A percentile compares a stretch with the other conserved stretches of the same genome.
Evolutionary conservation across 2,888 invertebrate genomes (phyloP).

Genomic region (Diaprepes abbreviatus): DNA sequence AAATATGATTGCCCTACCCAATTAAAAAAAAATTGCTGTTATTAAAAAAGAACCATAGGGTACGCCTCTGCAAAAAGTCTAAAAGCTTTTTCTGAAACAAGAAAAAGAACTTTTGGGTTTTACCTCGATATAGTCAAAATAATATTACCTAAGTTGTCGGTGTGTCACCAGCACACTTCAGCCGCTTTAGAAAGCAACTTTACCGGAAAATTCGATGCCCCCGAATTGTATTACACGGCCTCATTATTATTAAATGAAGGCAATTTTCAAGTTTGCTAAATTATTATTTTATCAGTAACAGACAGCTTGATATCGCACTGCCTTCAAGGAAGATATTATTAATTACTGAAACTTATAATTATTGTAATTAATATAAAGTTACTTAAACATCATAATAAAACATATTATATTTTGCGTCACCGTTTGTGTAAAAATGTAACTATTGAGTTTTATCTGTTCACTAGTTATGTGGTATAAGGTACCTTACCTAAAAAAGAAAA

Average conservation of each 20-base stretch:
- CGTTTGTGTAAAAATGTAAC: too few relatives aligned
- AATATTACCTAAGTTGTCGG: slow-evolving; percentile 3
- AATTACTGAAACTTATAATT: neutral
- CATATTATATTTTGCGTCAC: too few relatives aligned
- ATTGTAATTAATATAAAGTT: too few relatives aligned
- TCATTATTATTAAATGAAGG: slow-evolving; percentile 8
- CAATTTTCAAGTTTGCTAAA: slow-evolving; percentile 1
- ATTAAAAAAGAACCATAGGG: neutral
- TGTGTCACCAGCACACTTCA: slow-evolving; percentile 28
- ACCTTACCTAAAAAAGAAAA: too few relatives aligned
- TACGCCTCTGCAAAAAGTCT: neutral
- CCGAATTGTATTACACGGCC: neutral
- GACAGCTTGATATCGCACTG: neutral
- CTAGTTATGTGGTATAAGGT: too few relatives aligned
- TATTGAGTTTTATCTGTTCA: too few relatives aligned
- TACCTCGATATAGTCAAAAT: slow-evolving; percentile 6
- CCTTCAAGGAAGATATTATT: neutral
- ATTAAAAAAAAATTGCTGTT: too few relatives aligned
- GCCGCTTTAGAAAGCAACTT: slow-evolving; percentile 31
- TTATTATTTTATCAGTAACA: slow-evolving; percentile 22
- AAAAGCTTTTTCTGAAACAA: slow-evolving; percentile 2
- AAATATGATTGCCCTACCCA: too few relatives aligned
- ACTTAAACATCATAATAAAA: too few relatives aligned
- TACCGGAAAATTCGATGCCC: slow-evolving; percentile 29
- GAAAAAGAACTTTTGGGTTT: slow-evolving; percentile 3